Percentiles rank a stretch among this genome's conserved stretches.
Conservation (phyloP, 2,113 vertebrate species). For the Marcusenius ussheri region DNA sequence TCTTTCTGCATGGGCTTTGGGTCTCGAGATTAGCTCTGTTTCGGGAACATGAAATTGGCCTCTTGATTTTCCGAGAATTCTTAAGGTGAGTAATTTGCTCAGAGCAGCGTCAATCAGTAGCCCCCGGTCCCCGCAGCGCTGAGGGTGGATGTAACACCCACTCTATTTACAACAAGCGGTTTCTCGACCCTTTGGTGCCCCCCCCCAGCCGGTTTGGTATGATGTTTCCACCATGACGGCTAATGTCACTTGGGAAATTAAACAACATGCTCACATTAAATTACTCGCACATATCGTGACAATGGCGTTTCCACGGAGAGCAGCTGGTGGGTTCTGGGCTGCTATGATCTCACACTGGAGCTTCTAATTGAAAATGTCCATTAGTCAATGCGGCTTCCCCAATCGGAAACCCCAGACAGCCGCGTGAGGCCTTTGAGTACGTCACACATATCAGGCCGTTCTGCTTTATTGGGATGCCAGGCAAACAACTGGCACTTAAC, state of each 20-base stretch:
- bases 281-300: neutral
- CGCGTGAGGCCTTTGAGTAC: neutral
- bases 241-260: constrained; percentile 7
- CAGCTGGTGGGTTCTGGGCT: neutral
- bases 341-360: constrained; percentile 11
- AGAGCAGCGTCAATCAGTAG: neutral
- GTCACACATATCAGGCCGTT: neutral
- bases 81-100: neutral
- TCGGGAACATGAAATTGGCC: neutral
- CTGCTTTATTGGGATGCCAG: constrained; percentile 11
- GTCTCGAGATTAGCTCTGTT: neutral
- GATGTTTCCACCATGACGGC: neutral
- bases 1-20: neutral
- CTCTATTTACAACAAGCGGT: neutral
- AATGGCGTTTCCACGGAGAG: neutral
- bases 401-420: neutral
- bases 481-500: neutral
- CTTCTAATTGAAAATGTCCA: constrained; percentile 25
- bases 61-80: neutral
- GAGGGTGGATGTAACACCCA: neutral
- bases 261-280: neutral
- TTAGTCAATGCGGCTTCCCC: neutral
- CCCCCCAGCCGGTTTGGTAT: neutral
- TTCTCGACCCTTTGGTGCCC: neutral
- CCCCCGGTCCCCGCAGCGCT: neutral